A percentile compares a stretch with the other conserved stretches of the same genome.
These are phyloP conservation scores for Clarias pachynema DNA, from an alignment of 2,797 vertebrate genomes.

Conservation along the genomic window DNA sequence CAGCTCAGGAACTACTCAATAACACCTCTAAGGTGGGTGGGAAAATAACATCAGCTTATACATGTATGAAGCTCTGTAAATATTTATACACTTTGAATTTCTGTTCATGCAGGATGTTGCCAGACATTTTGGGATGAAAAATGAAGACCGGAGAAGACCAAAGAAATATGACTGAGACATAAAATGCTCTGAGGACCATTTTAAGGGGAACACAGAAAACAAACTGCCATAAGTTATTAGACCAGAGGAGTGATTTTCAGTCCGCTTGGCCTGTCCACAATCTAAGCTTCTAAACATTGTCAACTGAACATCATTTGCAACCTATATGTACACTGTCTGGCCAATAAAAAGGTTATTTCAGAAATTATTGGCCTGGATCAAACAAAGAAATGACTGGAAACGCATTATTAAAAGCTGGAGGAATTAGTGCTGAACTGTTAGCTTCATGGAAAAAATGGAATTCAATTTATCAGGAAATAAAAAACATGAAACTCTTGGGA, in stretches of 20 bases:
- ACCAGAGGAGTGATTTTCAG: neutral
- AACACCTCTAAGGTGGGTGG: constrained; percentile 77
- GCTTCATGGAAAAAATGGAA: too few relatives aligned
- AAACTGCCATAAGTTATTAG: neutral
- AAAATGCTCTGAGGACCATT: neutral
- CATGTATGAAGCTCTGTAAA: neutral
- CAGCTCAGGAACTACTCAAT: constrained; percentile 74
- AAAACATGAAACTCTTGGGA: too few relatives aligned
- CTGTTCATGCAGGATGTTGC: constrained; percentile 64
- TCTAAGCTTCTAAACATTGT: neutral
- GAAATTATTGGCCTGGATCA: too few relatives aligned
- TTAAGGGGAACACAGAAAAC: neutral
- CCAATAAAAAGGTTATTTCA: too few relatives aligned
- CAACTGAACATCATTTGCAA: neutral
- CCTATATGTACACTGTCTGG: too few relatives aligned
- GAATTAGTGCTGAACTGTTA: too few relatives aligned
- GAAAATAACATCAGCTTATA: neutral
- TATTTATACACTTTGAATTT: constrained; percentile 11
- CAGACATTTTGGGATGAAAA: constrained; percentile 36
- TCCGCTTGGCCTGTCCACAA: neutral
- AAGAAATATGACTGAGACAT: constrained; percentile 28
- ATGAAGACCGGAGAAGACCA: constrained; percentile 47
- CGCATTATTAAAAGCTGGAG: too few relatives aligned
- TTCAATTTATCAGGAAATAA: too few relatives aligned
- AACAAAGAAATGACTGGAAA: too few relatives aligned